Evolutionary conservation across 2,113 vertebrate genomes (phyloP).

Genomic region (Agelaius phoeniceus): DNA sequence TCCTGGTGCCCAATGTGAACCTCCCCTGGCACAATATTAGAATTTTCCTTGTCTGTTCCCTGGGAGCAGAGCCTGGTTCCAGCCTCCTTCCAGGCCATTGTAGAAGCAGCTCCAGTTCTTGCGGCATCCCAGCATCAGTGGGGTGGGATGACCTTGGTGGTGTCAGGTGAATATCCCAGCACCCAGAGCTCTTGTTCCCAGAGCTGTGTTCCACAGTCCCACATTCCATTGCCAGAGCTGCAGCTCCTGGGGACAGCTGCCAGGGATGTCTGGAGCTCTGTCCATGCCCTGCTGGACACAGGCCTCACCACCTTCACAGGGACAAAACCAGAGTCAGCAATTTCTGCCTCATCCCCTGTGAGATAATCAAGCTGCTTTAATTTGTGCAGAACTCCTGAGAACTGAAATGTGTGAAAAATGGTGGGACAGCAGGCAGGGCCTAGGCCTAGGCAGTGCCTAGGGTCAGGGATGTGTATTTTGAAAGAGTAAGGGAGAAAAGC

Average conservation of each 20-base stretch:
- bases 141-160: background rate
- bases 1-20: background rate
- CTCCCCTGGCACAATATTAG: background rate
- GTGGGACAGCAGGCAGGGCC: background rate
- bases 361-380: background rate
- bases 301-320: background rate
- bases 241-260: background rate
- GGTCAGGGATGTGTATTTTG: background rate
- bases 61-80: background rate
- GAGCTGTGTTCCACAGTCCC: background rate
- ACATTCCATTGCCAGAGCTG: background rate
- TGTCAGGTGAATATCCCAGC: background rate
- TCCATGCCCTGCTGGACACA: background rate
- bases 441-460: background rate
- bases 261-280: background rate
- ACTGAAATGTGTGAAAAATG: background rate
- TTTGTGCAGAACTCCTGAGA: background rate
- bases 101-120: background rate
- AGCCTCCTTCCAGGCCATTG: background rate
- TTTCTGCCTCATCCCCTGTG: background rate
- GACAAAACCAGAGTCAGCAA: background rate
- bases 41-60: background rate
- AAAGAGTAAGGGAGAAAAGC: background rate
- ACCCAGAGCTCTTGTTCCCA: background rate
- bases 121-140: rapidly evolving